A percentile compares a stretch with the other conserved stretches of the same genome.
These are phyloP conservation scores for Spilogale gracilis DNA, from an alignment of 2,113 vertebrate species.

Conservation along the genomic window DNA sequence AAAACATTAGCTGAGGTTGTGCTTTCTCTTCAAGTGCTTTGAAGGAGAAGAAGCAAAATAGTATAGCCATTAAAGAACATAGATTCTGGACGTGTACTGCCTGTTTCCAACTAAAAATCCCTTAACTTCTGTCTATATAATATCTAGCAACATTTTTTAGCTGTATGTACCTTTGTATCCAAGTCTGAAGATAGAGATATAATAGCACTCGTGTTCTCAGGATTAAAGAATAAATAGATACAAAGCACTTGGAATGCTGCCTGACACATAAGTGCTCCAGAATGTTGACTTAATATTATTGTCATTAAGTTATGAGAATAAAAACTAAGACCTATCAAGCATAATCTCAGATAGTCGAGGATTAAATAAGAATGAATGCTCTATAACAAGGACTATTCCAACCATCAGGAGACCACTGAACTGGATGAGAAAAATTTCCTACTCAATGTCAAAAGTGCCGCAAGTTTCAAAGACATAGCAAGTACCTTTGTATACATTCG, in stretches of 20 bases:
- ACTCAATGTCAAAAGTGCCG: not conserved
- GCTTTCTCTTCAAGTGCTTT: not conserved
- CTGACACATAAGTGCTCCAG: not conserved
- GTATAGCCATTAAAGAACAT: not conserved
- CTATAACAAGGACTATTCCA: not conserved
- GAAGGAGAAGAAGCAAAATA: not conserved
- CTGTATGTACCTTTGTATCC: not conserved
- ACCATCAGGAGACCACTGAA: not conserved
- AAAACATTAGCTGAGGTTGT: not conserved
- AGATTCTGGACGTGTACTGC: not conserved
- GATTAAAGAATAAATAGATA: not conserved
- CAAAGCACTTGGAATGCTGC: not conserved
- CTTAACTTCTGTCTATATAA: not conserved
- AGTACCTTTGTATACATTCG: not conserved
- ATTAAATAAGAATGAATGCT: not conserved
- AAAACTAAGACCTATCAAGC: constrained; percentile 11
- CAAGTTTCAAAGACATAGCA: not conserved
- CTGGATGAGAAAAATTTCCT: not conserved
- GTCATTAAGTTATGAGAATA: not conserved
- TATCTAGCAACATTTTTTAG: not conserved
- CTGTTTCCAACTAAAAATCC: not conserved
- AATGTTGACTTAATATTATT: not conserved
- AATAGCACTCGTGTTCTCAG: not conserved
- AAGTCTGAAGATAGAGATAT: not conserved
- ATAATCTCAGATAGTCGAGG: not conserved